Evolutionary conservation across 2,797 vertebrate species (phyloP).

Genomic region (Aulostomus chinensis): DNA sequence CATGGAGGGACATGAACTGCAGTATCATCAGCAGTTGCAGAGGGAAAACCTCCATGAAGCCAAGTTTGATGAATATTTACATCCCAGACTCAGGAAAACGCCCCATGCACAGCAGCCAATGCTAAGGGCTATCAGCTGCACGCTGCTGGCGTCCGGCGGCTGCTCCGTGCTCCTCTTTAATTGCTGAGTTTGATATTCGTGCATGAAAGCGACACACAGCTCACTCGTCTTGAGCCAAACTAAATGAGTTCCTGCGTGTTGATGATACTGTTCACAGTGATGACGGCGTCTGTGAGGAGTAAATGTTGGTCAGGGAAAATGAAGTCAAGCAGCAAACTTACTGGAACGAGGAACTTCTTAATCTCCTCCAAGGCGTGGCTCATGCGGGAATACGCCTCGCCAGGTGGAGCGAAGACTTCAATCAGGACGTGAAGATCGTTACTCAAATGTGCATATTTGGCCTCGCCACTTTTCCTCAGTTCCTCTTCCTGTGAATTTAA

Average conservation of each 20-base stretch:
- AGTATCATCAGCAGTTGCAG: too few species aligned
- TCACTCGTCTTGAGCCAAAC: too few species aligned
- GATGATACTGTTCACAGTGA: too few species aligned
- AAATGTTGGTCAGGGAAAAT: slow-evolving; percentile 14
- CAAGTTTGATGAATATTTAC: slow-evolving; percentile 81
- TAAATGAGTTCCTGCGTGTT: neutral
- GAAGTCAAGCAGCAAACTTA: slow-evolving; percentile 83
- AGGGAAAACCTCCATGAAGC: too few species aligned
- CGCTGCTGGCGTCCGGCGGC: slow-evolving; percentile 59
- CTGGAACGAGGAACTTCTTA: slow-evolving; percentile 98
- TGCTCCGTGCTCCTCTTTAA: slow-evolving; percentile 72
- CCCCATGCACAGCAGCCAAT: slow-evolving; percentile 78
- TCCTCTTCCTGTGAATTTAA: slow-evolving; percentile 92
- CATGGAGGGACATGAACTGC: too few species aligned
- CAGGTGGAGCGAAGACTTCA: slow-evolving; percentile 98
- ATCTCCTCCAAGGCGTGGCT: slow-evolving; percentile 99
- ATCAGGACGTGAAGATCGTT: slow-evolving; percentile 99
- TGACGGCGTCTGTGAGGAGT: too few species aligned
- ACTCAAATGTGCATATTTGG: slow-evolving; percentile 95
- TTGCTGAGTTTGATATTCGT: slow-evolving; percentile 75
- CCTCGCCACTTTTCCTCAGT: slow-evolving; percentile 95
- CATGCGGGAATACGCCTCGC: slow-evolving; percentile 99
- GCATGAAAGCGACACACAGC: too few species aligned
- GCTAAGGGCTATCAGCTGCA: slow-evolving; percentile 69
- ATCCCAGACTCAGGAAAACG: slow-evolving; percentile 68